Conservation (phyloP, 2,797 vertebrate genomes). For the Sternarchorhynchus goeldii region DNA sequence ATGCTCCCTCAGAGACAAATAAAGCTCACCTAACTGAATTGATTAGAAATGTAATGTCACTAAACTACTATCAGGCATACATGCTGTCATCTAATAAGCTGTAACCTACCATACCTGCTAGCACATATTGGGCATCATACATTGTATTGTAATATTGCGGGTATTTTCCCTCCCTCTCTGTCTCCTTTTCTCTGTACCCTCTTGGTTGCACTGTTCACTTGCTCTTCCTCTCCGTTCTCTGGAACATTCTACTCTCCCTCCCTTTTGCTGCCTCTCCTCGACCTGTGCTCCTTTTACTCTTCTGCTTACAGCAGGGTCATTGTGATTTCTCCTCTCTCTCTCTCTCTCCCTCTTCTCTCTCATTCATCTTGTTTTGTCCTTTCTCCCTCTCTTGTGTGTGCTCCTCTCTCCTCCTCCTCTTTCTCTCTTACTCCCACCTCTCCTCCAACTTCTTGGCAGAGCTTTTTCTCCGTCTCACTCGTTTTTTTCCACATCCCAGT, state of each 20-base stretch:
- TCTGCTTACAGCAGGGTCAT: conserved; percentile 54
- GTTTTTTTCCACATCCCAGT: neutral
- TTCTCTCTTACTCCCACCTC: neutral
- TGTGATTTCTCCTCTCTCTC: conserved; percentile 52
- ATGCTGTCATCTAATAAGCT: neutral
- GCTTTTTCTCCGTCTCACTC: neutral
- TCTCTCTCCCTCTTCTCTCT: neutral
- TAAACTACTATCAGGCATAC: neutral
- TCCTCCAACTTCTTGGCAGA: conserved; percentile 6
- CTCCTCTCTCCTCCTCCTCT: neutral
- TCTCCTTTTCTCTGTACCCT: conserved; percentile 39
- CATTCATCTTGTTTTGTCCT: conserved; percentile 2
- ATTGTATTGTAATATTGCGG: neutral
- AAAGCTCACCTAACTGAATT: no score
- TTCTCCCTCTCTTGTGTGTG: neutral
- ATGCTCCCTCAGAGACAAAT: no score
- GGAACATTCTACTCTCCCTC: conserved; percentile 48
- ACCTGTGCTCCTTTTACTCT: conserved; percentile 50
- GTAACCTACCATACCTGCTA: neutral
- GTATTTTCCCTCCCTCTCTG: conserved; percentile 1
- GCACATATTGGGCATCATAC: neutral
- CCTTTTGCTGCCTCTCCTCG: conserved; percentile 44
- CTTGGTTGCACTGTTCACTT: conserved; percentile 53
- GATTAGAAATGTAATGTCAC: no score
- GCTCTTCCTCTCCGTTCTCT: conserved; percentile 52